phyloP scores from a whole-genome alignment of 37 sponge, comb jelly and placozoan species.

The Hormiphora californensis region DNA sequence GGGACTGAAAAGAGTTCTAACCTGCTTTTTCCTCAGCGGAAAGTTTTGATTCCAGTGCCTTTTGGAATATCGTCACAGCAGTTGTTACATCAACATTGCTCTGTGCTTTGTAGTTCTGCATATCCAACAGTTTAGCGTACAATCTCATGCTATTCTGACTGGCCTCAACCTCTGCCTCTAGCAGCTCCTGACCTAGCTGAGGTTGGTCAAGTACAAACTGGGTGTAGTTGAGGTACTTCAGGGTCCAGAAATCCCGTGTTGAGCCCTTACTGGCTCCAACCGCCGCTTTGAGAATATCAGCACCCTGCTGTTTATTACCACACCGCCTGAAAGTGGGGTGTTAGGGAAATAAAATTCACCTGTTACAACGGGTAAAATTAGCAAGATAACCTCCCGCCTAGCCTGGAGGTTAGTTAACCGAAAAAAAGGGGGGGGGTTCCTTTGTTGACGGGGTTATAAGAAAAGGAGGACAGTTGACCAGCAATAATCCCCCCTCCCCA shows the following conservation, averaged over 20 bases:
- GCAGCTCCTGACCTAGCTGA: neutral
- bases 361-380: no score
- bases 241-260: conserved; percentile 14
- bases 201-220: neutral
- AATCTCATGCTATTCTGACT: neutral
- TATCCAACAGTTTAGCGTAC: conserved; percentile 9
- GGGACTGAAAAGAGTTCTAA: neutral
- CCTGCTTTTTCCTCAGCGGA: conserved; percentile 8
- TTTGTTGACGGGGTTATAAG: no score
- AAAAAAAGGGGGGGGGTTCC: no score
- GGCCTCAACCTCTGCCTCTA: neutral
- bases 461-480: no score
- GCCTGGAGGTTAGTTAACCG: no score
- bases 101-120: neutral
- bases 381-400: no score
- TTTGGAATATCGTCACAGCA: neutral
- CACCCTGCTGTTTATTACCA: conserved; percentile 9
- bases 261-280: neutral
- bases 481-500: no score
- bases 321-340: neutral
- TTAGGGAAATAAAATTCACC: no score
- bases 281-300: neutral
- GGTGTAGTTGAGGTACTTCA: neutral
- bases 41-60: neutral
- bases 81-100: neutral